A percentile compares a stretch with the other conserved stretches of the same genome.
Conservation (phyloP, 2,113 vertebrate genomes). For the Eulemur macaco region DNA sequence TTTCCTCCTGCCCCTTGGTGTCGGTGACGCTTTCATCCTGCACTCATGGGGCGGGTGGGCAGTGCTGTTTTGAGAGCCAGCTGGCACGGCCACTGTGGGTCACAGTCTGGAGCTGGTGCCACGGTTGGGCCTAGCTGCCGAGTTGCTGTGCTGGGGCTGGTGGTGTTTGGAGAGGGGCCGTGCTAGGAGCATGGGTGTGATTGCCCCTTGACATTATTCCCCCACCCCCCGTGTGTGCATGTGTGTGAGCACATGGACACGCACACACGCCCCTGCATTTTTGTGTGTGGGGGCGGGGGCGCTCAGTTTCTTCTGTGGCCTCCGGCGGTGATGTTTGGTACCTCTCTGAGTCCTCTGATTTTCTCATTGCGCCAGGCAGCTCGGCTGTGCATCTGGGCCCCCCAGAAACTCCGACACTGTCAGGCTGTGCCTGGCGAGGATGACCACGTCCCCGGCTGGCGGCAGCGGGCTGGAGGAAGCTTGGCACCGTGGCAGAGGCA, state of each 20-base stretch:
- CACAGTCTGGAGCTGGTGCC: background rate
- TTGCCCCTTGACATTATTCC: background rate
- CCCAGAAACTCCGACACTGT: slow-evolving; percentile 77
- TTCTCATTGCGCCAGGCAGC: slow-evolving; percentile 74
- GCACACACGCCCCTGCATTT: background rate
- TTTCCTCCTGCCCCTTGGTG: background rate
- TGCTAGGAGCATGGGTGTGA: background rate
- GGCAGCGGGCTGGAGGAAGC: slow-evolving; percentile 86
- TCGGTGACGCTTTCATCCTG: background rate
- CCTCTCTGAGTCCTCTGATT: slow-evolving; percentile 74
- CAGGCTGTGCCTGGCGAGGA: slow-evolving; percentile 83
- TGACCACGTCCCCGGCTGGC: slow-evolving; percentile 84
- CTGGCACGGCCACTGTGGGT: background rate
- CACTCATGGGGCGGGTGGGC: background rate
- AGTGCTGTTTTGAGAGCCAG: background rate
- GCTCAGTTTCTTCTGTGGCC: slow-evolving; percentile 41
- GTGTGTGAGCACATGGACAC: background rate
- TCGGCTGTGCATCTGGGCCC: slow-evolving; percentile 74
- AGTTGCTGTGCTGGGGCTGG: background rate
- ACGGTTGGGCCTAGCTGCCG: background rate
- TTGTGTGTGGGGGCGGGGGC: background rate
- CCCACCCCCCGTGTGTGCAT: background rate
- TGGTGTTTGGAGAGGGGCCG: background rate
- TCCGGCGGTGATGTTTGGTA: slow-evolving; percentile 57
- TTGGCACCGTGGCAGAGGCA: slow-evolving; percentile 87